Evolutionary conservation across 2,113 vertebrate species (phyloP).

Genomic region (Ochotona princeps): DNA sequence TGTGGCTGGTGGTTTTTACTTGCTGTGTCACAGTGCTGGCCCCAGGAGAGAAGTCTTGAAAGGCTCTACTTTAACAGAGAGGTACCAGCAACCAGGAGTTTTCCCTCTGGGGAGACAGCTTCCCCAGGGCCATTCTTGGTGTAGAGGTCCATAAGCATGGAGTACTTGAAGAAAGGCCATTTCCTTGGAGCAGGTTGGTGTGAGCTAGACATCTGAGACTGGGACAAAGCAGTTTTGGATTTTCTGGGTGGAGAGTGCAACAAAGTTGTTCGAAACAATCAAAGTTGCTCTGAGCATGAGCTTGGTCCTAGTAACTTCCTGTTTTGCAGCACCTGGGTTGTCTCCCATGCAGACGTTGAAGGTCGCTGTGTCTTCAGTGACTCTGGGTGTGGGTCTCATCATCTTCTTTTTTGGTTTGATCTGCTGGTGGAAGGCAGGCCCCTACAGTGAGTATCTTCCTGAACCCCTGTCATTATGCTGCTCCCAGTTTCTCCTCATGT

Average conservation of each 20-base stretch:
- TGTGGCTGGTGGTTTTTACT: too few species aligned
- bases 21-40: too few species aligned
- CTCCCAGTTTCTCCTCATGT: not conserved
- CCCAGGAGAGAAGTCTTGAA: not conserved
- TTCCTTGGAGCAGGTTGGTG: not conserved
- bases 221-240: not conserved
- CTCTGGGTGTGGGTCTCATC: slow-evolving; percentile 67
- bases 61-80: not conserved
- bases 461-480: rapidly evolving
- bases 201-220: not conserved
- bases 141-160: not conserved
- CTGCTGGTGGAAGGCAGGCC: slow-evolving; percentile 11
- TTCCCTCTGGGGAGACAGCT: not conserved
- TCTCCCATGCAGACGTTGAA: slow-evolving; percentile 46
- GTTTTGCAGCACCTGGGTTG: slow-evolving; percentile 62
- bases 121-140: not conserved
- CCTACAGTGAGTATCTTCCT: slow-evolving; percentile 59
- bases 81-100: not conserved
- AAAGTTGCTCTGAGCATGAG: not conserved
- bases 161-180: not conserved
- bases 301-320: not conserved
- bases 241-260: not conserved
- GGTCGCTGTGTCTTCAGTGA: slow-evolving; percentile 63
- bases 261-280: not conserved
- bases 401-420: slow-evolving; percentile 67